Conservation (phyloP, 2,797 vertebrate genomes). For the Aphelocoma californica region DNA sequence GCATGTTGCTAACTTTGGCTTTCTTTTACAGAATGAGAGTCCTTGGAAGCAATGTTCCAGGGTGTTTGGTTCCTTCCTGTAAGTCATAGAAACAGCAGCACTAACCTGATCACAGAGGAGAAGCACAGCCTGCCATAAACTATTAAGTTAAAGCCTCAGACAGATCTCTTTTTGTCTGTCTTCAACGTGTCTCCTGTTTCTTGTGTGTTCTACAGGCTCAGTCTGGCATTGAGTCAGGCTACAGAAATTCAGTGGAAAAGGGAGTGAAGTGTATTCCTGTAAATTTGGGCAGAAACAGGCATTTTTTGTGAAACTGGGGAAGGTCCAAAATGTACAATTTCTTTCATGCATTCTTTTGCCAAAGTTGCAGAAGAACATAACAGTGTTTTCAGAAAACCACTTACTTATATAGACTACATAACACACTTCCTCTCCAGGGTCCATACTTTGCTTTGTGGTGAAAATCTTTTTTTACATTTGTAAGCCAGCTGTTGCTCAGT, state of each 20-base stretch:
- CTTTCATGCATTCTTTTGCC: not conserved
- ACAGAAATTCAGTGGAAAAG: not conserved
- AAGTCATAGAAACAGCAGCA: slow-evolving; percentile 21
- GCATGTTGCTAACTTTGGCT: slow-evolving; percentile 26
- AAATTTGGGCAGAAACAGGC: not conserved
- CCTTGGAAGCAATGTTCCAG: slow-evolving; percentile 27
- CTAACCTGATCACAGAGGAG: slow-evolving; percentile 14
- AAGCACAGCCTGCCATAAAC: slow-evolving; percentile 10
- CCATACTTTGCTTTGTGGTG: not conserved
- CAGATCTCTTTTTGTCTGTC: slow-evolving; percentile 39
- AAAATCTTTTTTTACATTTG: not conserved
- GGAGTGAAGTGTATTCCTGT: not conserved
- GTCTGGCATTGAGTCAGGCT: not conserved
- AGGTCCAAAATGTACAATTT: slow-evolving; percentile 9
- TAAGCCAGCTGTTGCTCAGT: slow-evolving; percentile 3
- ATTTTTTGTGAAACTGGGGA: slow-evolving; percentile 19
- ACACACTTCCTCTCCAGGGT: not conserved
- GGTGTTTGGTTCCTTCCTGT: slow-evolving; percentile 20
- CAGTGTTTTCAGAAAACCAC: slow-evolving; percentile 28
- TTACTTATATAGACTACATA: slow-evolving; percentile 24
- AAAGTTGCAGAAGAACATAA: slow-evolving; percentile 31
- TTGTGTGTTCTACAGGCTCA: not conserved
- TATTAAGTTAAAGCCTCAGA: slow-evolving; percentile 27
- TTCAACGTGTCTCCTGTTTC: slow-evolving; percentile 17
- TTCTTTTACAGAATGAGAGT: slow-evolving; percentile 1